Percentiles rank a stretch among this genome's conserved stretches.
Evolutionary conservation across 2,113 vertebrate species (phyloP).

Genomic region (Rhabdomys dilectus): DNA sequence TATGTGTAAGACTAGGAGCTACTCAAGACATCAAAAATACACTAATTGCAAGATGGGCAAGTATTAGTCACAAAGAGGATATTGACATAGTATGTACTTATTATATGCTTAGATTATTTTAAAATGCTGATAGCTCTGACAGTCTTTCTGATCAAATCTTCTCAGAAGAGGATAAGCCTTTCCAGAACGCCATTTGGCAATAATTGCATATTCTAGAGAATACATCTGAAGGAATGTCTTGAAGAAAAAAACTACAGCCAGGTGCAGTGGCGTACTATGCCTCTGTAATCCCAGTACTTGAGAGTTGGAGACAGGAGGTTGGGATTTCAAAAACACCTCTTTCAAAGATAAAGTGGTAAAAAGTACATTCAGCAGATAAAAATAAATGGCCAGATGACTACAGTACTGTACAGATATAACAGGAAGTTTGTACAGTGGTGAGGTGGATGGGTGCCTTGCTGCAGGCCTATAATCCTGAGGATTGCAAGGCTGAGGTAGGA

Average conservation of each 20-base stretch:
- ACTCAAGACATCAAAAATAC: neutral
- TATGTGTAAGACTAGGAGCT: neutral
- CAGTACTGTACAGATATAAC: neutral
- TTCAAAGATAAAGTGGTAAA: constrained; percentile 48
- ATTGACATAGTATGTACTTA: neutral
- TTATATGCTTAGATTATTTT: constrained; percentile 22
- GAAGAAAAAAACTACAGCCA: neutral
- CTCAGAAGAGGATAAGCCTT: neutral
- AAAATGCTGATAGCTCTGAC: neutral
- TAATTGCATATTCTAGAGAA: neutral
- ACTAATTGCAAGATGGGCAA: neutral
- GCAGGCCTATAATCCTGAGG: neutral
- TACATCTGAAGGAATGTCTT: constrained; percentile 13
- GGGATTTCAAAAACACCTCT: neutral
- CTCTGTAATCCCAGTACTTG: neutral
- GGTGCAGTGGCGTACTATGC: neutral
- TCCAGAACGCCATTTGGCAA: neutral
- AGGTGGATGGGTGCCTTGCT: neutral
- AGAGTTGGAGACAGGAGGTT: neutral
- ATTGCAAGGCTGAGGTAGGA: neutral
- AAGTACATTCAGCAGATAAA: neutral
- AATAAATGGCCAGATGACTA: constrained; percentile 18
- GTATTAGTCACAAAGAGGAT: neutral
- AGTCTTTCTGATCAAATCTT: neutral
- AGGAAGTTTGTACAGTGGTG: neutral